Conservation (phyloP, 2,113 vertebrate species). For the Corynorhinus townsendii region DNA sequence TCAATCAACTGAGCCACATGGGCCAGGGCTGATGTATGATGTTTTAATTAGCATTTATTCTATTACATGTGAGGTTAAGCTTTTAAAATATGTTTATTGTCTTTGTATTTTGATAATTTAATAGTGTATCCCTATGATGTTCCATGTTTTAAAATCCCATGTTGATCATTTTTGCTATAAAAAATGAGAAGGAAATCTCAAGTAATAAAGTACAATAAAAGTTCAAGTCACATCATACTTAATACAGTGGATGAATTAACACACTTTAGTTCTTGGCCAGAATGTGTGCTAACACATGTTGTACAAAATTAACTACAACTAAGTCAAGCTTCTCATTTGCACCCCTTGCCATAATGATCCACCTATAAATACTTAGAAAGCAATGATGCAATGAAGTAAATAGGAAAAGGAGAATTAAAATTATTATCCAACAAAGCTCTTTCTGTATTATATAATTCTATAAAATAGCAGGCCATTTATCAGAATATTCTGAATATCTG, state of each 20-base stretch:
- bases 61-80: background rate
- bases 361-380: background rate
- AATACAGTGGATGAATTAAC: background rate
- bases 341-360: background rate
- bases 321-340: background rate
- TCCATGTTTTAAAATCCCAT: background rate
- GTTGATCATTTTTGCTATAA: background rate
- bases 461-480: slow-evolving; percentile 30
- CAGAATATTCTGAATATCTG: slow-evolving; percentile 31
- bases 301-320: background rate
- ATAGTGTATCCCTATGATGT: background rate
- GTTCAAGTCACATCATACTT: background rate
- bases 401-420: background rate
- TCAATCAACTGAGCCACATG: too few species aligned
- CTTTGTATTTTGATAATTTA: background rate
- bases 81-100: background rate
- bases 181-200: background rate
- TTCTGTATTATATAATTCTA: slow-evolving; percentile 1
- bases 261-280: background rate
- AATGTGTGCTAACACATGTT: background rate
- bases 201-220: background rate
- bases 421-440: background rate
- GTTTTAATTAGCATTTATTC: background rate
- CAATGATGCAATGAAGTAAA: background rate
- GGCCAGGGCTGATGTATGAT: too few species aligned